These are phyloP conservation scores for Podotricha telesiphe DNA, from an alignment of 2,888 invertebrate species.

Conservation along the genomic window DNA sequence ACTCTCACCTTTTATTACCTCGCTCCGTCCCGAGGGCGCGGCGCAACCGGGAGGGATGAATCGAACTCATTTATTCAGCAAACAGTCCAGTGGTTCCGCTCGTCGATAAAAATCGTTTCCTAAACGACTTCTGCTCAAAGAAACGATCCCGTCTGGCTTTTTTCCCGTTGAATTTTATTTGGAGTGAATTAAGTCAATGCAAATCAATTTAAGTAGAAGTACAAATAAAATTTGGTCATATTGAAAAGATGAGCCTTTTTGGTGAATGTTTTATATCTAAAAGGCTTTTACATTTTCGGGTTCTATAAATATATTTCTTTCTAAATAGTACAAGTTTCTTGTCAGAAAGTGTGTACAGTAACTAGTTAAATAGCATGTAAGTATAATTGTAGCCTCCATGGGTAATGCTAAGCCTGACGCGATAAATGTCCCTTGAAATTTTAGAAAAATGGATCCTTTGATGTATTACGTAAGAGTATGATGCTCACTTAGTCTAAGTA, in stretches of 20 bases:
- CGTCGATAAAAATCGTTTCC: slow-evolving; percentile 38
- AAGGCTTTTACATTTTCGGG: not conserved
- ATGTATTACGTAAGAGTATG: no score
- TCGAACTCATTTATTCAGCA: slow-evolving; percentile 35
- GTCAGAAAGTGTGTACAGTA: no score
- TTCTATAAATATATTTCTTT: slow-evolving; percentile 5
- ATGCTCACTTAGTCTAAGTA: no score
- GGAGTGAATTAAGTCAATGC: slow-evolving; percentile 34
- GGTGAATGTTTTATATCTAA: slow-evolving; percentile 3
- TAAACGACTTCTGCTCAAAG: slow-evolving; percentile 39
- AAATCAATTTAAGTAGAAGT: slow-evolving; percentile 32
- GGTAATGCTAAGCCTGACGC: no score
- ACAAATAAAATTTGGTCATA: slow-evolving; percentile 19
- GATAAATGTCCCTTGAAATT: no score
- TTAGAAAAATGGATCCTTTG: no score
- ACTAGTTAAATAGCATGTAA: not conserved
- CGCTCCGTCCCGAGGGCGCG: slow-evolving; percentile 16
- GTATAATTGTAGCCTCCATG: no score
- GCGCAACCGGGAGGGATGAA: slow-evolving; percentile 18
- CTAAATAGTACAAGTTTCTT: not conserved
- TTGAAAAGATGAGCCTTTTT: slow-evolving; percentile 10
- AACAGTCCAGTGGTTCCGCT: slow-evolving; percentile 36
- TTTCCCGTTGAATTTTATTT: slow-evolving; percentile 33
- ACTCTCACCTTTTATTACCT: slow-evolving; percentile 36
- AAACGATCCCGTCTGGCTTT: slow-evolving; percentile 25